Conservation (phyloP, 2,113 vertebrate species). For the Myanophis thanlyinensis region DNA sequence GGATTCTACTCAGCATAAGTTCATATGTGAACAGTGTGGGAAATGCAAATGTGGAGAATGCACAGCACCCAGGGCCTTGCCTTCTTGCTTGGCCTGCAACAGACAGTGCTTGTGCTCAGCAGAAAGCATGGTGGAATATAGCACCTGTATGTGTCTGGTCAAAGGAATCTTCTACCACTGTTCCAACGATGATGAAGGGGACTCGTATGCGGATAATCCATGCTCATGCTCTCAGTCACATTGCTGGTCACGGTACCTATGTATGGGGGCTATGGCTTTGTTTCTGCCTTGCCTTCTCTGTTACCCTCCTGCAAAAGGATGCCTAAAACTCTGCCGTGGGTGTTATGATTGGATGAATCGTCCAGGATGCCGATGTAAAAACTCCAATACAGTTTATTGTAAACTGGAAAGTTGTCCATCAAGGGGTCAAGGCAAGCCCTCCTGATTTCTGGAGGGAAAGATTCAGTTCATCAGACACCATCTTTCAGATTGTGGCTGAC, state of each 20-base stretch:
- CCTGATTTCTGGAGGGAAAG: conserved; percentile 78
- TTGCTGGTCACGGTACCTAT: conserved; percentile 94
- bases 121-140: conserved; percentile 91
- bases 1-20: conserved; percentile 83
- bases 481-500: conserved; percentile 69
- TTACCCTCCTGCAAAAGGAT: conserved; percentile 91
- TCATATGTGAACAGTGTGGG: conserved; percentile 92
- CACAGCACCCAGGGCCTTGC: conserved; percentile 87
- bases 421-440: conserved; percentile 83
- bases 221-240: conserved; percentile 93
- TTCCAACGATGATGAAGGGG: conserved; percentile 92
- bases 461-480: conserved; percentile 47
- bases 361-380: conserved; percentile 96
- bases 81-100: conserved; percentile 89
- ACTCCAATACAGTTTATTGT: conserved; percentile 98
- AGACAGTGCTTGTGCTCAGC: conserved; percentile 93
- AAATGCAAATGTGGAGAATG: conserved; percentile 95
- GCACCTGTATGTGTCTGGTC: conserved; percentile 96
- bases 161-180: conserved; percentile 99
- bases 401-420: conserved; percentile 92
- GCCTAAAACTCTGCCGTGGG: conserved; percentile 84
- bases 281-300: conserved; percentile 94
- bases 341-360: conserved; percentile 89
- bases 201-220: conserved; percentile 92
- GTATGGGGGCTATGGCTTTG: conserved; percentile 91